Base-by-base conservation (phyloP, 2,113 vertebrate genomes). In the Dinomys branickii region DNA sequence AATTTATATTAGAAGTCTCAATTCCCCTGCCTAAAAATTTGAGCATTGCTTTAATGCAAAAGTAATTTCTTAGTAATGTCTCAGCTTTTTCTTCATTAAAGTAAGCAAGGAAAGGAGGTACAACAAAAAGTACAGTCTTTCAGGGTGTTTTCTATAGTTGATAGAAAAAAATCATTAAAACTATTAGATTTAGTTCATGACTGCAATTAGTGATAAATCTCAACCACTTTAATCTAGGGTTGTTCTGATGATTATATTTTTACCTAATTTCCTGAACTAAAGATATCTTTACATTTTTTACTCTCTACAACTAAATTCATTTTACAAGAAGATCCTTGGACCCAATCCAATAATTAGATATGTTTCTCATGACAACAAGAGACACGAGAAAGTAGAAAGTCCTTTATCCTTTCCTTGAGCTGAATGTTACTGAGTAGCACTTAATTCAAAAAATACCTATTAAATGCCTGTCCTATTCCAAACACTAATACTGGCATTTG, bases 1-100 rank as follows among this genome's bases (percentile, higher is more conserved):
- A 80, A 59, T 69, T 93, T 91, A 12, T 91, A 85, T 84, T 80
- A 93, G 61, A 85, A 85, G n/a, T 9, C n/a, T 88, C 67, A 61
- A 65, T 94, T 93, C n/a, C 69, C n/a, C 73, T 82, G 44, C 35
- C 58, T 85, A 88, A 86, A 97, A 17, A 58, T 83, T 20, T 90
- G 83, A 94, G n/a, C 8, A 17, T 75, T 96, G 26, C 26, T 86
- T 88, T 58, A 63, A 10, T 3, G 28, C 77, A 47, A 41, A 83
- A 88, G 30, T 3, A 69, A 94, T 88, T 56, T 54, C 78, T 94
- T 92, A 63, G 80, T 91, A 69, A 56, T 83, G 56, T 71, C 33
- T 83, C 35, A 94, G 28, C 8, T 69, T 96, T 88, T 50, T 82
- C 8, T 89, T 93, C 41, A 52, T 88, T 75, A 61, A 56, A 81